Base-by-base conservation (phyloP, 37 sponge, comb jelly and placozoan species). In the Bolinopsis microptera region DNA sequence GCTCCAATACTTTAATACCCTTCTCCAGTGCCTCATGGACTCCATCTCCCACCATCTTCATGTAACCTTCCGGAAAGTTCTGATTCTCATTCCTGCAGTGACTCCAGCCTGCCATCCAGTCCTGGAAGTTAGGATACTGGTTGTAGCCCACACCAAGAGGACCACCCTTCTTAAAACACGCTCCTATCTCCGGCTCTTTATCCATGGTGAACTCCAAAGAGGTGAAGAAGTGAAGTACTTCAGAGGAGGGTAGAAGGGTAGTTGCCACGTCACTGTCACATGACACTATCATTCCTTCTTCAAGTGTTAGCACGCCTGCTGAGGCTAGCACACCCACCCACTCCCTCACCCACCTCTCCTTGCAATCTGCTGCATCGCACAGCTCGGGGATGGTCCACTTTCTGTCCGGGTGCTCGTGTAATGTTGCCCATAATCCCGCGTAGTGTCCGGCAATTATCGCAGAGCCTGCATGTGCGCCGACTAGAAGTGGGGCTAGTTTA, bases 91-190 rank as follows among this genome's bases (percentile, higher is more conserved):
- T 86, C 48, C 61, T 86, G 26, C 41, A 39, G 30, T 41, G 32
- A 16, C 38, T 86, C 90, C 90, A 86, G 27, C 30, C 61, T 3
- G 41, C 90, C 90, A 86, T 86, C 90, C 90, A 86, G 26, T 39
- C 61, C 18, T 86, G 90, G 90, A 86, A 86, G 90, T 86, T 86
- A 30, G 90, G 90, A 27, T 39, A 86, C 0, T 86, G 48, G 24
- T 3, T 26, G 28, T 86, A 86, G 1, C 61, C 61, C 22, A 35
- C 34, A 21, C 90, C 90, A 40, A 86, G 90, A n/a, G 90, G 90
- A 28, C 90, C 90, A 30, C 39, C 90, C 90, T 86, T 86, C 90
- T 86, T 86, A 25, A 86, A 86, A 40, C 90, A 41, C 9, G 90
- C 90, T 24, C 90, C 90, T 25, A 86, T 86, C 61, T 40, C 39